phyloP scores from a whole-genome alignment of 1,140 invertebrate species.

The Plectrocnemia conspersa region DNA sequence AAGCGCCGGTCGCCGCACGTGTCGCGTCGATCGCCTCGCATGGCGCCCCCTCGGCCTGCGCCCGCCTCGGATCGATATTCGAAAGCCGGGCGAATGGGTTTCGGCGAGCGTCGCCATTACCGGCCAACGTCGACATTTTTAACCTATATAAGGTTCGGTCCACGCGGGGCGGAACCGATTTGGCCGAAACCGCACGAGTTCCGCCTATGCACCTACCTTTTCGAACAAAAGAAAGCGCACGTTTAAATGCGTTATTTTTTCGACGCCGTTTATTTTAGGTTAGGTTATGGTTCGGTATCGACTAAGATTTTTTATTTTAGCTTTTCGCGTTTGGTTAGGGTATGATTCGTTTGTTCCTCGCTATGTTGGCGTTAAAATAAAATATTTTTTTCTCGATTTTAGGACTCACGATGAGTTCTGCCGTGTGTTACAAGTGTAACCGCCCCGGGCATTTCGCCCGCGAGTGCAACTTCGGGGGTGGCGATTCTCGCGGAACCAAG shows the following conservation, averaged over 20 bases:
- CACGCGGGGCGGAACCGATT: not conserved
- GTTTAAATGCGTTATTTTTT: too few relatives aligned
- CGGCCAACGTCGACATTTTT: too few relatives aligned
- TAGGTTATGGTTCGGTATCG: too few relatives aligned
- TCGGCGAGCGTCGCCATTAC: too few relatives aligned
- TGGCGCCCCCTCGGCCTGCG: not conserved
- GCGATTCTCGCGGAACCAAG: constrained; percentile 49
- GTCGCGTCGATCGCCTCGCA: not conserved
- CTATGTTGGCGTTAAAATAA: not conserved
- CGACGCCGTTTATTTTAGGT: too few relatives aligned
- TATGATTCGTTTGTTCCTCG: not conserved
- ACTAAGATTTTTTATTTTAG: constrained; percentile 9
- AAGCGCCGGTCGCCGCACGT: constrained; percentile 1
- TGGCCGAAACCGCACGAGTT: not conserved
- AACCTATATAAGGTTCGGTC: too few relatives aligned
- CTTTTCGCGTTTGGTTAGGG: not conserved
- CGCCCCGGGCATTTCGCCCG: constrained; percentile 80
- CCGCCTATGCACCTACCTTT: not conserved
- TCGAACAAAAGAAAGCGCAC: not conserved
- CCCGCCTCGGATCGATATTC: too few relatives aligned
- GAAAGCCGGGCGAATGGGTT: too few relatives aligned
- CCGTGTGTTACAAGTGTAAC: constrained; percentile 87
- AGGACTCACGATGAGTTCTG: constrained; percentile 59
- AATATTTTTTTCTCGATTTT: constrained; percentile 3
- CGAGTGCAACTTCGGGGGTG: constrained; percentile 70